Evolutionary conservation across 2,113 vertebrate genomes (phyloP), one percentile per base, ranked within the genome.

Genomic region (Austrofundulus limnaeus): DNA sequence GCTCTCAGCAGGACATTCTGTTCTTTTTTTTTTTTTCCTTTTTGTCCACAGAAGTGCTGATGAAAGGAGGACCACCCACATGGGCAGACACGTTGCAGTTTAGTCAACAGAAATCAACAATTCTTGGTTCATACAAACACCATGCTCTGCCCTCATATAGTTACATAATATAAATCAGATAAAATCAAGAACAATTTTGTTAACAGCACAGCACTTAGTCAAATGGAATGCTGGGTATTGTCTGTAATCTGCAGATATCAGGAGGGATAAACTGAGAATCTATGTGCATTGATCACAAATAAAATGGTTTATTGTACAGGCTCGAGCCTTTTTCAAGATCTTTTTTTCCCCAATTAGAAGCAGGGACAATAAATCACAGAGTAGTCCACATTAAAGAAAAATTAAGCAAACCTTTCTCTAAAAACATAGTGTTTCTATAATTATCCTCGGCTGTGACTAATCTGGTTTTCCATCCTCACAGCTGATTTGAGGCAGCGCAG

Each of bases 1-100:
- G 49, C 25, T 59, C 57, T n/a, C 52, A 58, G 77, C 59, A 61
- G 61, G 17, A 83, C 51, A 53, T 25, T 72, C 51, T 65, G 63
- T 48, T 64, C 42, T 46, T 49, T 45, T 56, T 61, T 49, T 13
- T 55, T 20, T 57, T 28, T 28, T 28, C n/a, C n/a, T 56, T 61
- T 46, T 9, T 38, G 25, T 2, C 12, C 45, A 50, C 46, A 62
- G 50, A 39, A 45, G 43, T 24, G 20, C 39, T 67, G 52, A 66
- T 55, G 19, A 71, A 58, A 62, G 47, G 0, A 39, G 63, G 43
- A 50, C 65, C 53, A 45, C 61, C 42, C 39, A n/a, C 16, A 2
- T 43, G 42, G 54, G 39, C 19, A 47, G 43, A 52, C 14, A 21
- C 46, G n/a, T 11, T 55, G 38, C 11, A 12, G 6, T 28, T 47